These are phyloP conservation scores for Coccyzus lansbergi DNA, from an alignment of 2,797 vertebrate species.

Conservation along the genomic window DNA sequence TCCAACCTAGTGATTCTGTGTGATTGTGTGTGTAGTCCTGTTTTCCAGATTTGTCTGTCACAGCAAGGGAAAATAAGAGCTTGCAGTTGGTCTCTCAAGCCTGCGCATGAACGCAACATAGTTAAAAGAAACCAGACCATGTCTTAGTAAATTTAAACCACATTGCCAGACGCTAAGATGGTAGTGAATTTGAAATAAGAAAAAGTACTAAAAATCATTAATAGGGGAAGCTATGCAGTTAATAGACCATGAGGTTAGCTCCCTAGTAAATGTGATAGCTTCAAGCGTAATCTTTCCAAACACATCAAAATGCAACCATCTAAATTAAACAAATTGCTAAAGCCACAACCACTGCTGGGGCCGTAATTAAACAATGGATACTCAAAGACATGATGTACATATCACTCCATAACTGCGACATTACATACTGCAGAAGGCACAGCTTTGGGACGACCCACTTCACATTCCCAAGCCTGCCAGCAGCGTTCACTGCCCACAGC, in stretches of 20 bases:
- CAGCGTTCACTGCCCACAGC: accelerated
- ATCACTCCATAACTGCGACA: accelerated
- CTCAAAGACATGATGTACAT: accelerated
- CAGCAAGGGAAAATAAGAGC: background rate
- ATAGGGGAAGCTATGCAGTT: background rate
- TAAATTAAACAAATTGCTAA: background rate
- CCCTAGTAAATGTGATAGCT: background rate
- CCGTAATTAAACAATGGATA: background rate
- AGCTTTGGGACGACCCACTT: background rate
- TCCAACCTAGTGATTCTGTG: no score
- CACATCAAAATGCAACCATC: accelerated
- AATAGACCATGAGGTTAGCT: background rate
- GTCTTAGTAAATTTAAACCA: background rate
- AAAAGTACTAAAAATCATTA: background rate
- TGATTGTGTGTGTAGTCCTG: no score
- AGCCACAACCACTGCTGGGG: background rate
- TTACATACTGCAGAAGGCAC: accelerated
- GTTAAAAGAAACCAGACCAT: background rate
- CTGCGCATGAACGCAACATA: background rate
- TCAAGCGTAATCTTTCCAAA: background rate
- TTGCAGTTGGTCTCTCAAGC: accelerated
- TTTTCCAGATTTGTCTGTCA: background rate
- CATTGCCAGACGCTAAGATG: background rate
- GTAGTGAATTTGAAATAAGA: background rate
- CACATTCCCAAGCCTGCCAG: background rate